These are phyloP conservation scores for Hephaestus fuliginosus DNA, from an alignment of 2,797 vertebrate genomes.

Conservation along the genomic window DNA sequence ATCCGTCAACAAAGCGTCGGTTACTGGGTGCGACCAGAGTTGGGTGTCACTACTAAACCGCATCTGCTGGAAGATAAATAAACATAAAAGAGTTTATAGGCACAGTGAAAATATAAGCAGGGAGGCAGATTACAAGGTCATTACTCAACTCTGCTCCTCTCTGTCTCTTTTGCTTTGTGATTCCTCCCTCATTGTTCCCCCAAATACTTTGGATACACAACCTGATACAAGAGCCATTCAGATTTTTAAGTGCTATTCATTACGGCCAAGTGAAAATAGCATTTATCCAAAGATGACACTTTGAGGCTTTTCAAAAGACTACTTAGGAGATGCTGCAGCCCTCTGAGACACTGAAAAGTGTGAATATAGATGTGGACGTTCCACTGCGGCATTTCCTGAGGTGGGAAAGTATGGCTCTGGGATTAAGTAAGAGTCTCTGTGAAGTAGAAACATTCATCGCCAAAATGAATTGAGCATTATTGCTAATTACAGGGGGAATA, in stretches of 20 bases:
- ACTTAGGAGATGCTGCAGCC: slow-evolving; percentile 57
- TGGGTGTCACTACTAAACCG: slow-evolving; percentile 61
- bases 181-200: slow-evolving; percentile 74
- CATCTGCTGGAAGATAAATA: slow-evolving; percentile 61
- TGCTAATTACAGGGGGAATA: slow-evolving; percentile 69
- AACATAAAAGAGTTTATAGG: slow-evolving; percentile 61
- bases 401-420: slow-evolving; percentile 53
- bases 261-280: slow-evolving; percentile 70
- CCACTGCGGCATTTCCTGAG: slow-evolving; percentile 53
- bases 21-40: slow-evolving; percentile 63
- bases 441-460: slow-evolving; percentile 35
- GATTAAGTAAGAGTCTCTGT: slow-evolving; percentile 55
- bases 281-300: slow-evolving; percentile 77
- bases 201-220: slow-evolving; percentile 75
- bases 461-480: slow-evolving; percentile 59
- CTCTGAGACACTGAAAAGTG: slow-evolving; percentile 54
- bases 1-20: slow-evolving; percentile 56
- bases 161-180: slow-evolving; percentile 72
- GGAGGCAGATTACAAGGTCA: slow-evolving; percentile 71
- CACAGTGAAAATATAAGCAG: slow-evolving; percentile 60
- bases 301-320: slow-evolving; percentile 68
- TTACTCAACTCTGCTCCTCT: slow-evolving; percentile 70
- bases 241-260: slow-evolving; percentile 80
- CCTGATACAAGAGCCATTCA: slow-evolving; percentile 76
- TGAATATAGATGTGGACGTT: slow-evolving; percentile 55